phyloP scores from a whole-genome alignment of 2,888 invertebrate species.

The Byasa hedistus region DNA sequence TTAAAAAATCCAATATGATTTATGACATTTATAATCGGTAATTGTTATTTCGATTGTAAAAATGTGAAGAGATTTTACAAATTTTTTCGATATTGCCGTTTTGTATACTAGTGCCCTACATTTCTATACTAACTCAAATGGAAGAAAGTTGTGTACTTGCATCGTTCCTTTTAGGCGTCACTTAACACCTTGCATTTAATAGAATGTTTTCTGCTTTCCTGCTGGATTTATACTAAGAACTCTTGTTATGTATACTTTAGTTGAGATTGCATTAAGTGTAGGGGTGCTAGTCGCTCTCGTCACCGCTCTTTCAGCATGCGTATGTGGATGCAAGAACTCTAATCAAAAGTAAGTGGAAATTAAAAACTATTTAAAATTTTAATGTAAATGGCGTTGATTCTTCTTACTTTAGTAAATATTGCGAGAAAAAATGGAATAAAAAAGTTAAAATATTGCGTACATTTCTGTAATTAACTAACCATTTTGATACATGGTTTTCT shows the following conservation, averaged over 20 bases:
- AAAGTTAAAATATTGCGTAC: neutral
- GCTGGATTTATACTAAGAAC: slow-evolving; percentile 49
- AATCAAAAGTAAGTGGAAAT: slow-evolving; percentile 83
- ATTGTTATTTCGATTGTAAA: slow-evolving; percentile 13
- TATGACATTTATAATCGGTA: slow-evolving; percentile 9
- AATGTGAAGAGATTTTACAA: slow-evolving; percentile 14
- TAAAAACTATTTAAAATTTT: neutral
- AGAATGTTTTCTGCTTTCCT: slow-evolving; percentile 46
- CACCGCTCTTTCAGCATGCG: slow-evolving; percentile 82
- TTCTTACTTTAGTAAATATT: neutral
- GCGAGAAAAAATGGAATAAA: neutral
- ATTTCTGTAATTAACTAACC: too few species aligned
- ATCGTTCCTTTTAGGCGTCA: slow-evolving; percentile 62
- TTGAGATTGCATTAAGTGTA: slow-evolving; percentile 69
- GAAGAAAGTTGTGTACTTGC: slow-evolving; percentile 67
- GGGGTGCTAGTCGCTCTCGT: slow-evolving; percentile 70
- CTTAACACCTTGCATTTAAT: slow-evolving; percentile 55
- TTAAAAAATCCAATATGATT: slow-evolving; percentile 13
- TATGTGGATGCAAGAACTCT: slow-evolving; percentile 87
- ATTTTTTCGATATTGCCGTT: slow-evolving; percentile 16
- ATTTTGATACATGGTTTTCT: too few species aligned
- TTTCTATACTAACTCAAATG: slow-evolving; percentile 68
- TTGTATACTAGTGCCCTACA: slow-evolving; percentile 59
- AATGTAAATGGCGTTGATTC: neutral
- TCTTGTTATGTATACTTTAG: slow-evolving; percentile 69